Evolutionary conservation across 2,113 vertebrate genomes (phyloP), one percentile per base, ranked within the genome.

Genomic region (Poicephalus meyeri): DNA sequence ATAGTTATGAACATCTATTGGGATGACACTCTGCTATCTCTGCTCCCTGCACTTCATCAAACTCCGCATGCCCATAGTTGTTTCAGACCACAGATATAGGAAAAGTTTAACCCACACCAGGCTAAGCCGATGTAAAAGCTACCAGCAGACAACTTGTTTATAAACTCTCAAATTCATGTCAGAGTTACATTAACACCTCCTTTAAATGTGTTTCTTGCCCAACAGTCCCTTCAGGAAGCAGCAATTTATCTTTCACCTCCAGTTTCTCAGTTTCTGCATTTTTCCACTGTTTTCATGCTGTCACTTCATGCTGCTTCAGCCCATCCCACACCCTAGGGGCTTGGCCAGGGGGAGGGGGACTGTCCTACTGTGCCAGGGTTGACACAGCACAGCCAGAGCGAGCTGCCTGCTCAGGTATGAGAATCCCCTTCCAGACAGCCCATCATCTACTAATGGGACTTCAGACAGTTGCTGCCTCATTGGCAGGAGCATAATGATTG

Each of bases 401-500:
- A 97, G 96, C 95, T 97, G 92, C 96, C 94, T 91, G 93, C 97
- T 92, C 92, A 86, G 94, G 94, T 95, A 76, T 3, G 65, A 96
- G 95, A 96, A 97, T 98, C 95, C 96, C 97, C 97, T 96, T 97
- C 96, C 98, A 98, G 98, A 97, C 98, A 98, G 97, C 97, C 97
- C 97, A 97, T 98, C 98, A 97, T 93, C 90, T 26, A 60, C 98
- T 98, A 98, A 98, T 98, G 98, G 98, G 96, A 97, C 97, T 98
- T 96, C 97, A 98, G 98, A 96, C 97, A 96, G 97, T 97, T 92
- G 86, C 97, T 97, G 97, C 98, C 96, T 98, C 97, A 97, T 97
- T 93, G 97, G 96, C 96, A 96, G 96, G 91, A 96, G 7, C 80
- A 73, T 98, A 98, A 98, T 96, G 97, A 98, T 97, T 89, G 93